Evolutionary conservation across 2,113 vertebrate genomes (phyloP), one percentile per base, ranked within the genome.

Genomic region (Triplophysa tibetana): DNA sequence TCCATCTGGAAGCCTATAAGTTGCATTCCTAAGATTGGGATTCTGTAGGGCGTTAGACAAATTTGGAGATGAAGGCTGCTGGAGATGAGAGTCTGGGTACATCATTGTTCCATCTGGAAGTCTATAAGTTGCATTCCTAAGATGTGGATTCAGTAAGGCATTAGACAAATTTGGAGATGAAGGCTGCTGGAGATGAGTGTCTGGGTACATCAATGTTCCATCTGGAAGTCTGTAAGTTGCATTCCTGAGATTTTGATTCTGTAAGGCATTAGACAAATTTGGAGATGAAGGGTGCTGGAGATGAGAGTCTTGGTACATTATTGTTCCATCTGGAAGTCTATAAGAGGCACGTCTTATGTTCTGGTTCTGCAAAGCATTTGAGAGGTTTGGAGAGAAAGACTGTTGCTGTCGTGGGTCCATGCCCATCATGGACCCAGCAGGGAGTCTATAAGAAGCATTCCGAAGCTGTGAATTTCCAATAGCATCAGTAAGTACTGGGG

Each of bases 101-200:
- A 92, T 88, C 54, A 92, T 88, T 8, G 91, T 90, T 24, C 92
- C 91, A 80, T 93, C 91, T 1, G 92, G 87, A 14, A 92, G 88
- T n/a, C 88, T 91, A 77, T 92, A 94, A 3, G 88, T 87, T 11
- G 90, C 83, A 8, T 83, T 84, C 33, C 72, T 79, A 23, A 93
- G 56, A 38, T 88, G 77, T 26, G 88, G 74, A 74, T 90, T 91
- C 73, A 88, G 86, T 56, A 94, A 88, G 2, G 91, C 92, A 0
- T 2, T 73, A 0, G 86, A 76, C 10, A 93, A 86, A 48, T 88
- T 88, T 65, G 93, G 92, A 56, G 91, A 87, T 16, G 85, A 54
- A n/a, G 86, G 85, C 77, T 90, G 92, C 48, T 90, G 83, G 45
- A 87, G 88, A 85, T 90, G 88, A 41, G 78, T 65, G 29, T 77